phyloP scores from a whole-genome alignment of 53 echinoderm and acorn worm species.

The Apostichopus leukothele region DNA sequence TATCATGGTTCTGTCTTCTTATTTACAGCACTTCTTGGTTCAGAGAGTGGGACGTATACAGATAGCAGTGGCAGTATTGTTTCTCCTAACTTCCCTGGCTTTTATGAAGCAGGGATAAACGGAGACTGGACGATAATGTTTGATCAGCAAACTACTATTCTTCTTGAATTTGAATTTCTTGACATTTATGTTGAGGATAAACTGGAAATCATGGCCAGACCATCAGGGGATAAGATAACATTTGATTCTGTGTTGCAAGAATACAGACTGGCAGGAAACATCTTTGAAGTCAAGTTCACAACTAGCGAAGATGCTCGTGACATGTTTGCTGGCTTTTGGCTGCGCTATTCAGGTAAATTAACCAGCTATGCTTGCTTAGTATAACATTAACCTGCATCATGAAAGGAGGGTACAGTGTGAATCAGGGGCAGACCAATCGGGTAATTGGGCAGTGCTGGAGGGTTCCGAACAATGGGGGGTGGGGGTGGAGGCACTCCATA shows the following conservation, averaged over 20 bases:
- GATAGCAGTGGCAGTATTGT: constrained; percentile 4
- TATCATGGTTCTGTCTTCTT: too few relatives aligned
- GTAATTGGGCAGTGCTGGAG: too few relatives aligned
- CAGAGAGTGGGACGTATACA: neutral
- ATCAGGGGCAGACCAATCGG: too few relatives aligned
- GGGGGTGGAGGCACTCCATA: too few relatives aligned
- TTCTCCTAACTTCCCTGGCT: constrained; percentile 12
- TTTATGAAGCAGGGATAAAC: neutral
- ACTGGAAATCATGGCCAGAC: neutral
- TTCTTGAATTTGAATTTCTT: neutral
- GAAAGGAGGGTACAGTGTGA: too few relatives aligned
- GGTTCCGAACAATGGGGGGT: too few relatives aligned
- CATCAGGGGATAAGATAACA: neutral
- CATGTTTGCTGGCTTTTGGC: neutral
- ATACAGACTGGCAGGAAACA: neutral
- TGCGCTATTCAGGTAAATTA: constrained; percentile 23
- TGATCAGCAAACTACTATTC: neutral
- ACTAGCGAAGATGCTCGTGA: neutral
- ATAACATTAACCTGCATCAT: too few relatives aligned
- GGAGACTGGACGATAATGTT: constrained; percentile 1
- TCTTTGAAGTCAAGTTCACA: neutral
- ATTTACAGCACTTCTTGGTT: constrained; percentile 1
- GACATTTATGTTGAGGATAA: neutral
- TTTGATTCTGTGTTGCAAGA: neutral
- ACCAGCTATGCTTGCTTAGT: neutral